Percentiles rank a stretch among this genome's conserved stretches.
Conservation (phyloP, 2,113 vertebrate genomes). For the Geothlypis trichas region DNA sequence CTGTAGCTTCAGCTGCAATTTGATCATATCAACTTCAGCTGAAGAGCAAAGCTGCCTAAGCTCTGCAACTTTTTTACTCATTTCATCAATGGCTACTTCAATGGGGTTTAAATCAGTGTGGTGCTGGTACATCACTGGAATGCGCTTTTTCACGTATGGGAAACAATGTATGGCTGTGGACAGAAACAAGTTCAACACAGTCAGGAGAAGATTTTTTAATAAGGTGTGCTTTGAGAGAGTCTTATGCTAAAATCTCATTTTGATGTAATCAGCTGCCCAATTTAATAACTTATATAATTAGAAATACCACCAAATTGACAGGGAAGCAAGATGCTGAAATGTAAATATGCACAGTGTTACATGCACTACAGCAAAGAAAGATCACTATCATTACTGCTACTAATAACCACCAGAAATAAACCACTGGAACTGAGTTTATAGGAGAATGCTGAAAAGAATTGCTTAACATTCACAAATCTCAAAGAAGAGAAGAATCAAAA, state of each 20-base stretch:
- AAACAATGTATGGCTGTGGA: constrained; percentile 92
- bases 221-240: neutral
- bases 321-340: neutral
- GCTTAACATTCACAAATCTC: neutral
- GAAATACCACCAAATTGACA: neutral
- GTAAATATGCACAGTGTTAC: neutral
- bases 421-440: neutral
- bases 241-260: neutral
- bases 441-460: neutral
- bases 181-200: neutral
- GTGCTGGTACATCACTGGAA: constrained; percentile 98
- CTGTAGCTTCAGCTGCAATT: constrained; percentile 95
- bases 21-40: constrained; percentile 97
- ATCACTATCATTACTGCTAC: neutral
- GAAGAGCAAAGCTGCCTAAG: constrained; percentile 91
- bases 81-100: constrained; percentile 97
- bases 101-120: constrained; percentile 96
- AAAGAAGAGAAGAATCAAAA: neutral
- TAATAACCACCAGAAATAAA: neutral
- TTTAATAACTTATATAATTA: neutral
- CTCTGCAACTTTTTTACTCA: constrained; percentile 96
- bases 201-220: neutral
- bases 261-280: neutral
- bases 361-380: neutral
- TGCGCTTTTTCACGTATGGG: constrained; percentile 96